These are phyloP conservation scores for Scalopus aquaticus DNA, from an alignment of 2,113 vertebrate genomes.

Conservation along the genomic window DNA sequence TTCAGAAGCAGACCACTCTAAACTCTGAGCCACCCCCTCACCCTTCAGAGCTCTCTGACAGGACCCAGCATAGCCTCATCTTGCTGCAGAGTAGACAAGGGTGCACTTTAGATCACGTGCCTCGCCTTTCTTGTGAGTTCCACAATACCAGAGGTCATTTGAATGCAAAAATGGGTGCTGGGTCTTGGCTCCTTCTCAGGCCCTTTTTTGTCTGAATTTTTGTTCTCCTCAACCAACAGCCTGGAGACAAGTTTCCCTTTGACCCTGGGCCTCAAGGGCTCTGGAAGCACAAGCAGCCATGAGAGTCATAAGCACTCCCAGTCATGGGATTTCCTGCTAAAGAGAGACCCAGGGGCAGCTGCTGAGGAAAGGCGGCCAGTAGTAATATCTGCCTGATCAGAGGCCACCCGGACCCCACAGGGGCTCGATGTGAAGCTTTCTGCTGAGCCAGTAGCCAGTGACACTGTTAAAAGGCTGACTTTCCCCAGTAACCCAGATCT, in stretches of 20 bases:
- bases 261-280: background rate
- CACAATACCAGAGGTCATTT: background rate
- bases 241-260: background rate
- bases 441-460: conserved; percentile 2
- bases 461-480: conserved; percentile 38
- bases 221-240: conserved; percentile 1
- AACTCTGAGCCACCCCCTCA: background rate
- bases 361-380: background rate
- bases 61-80: background rate
- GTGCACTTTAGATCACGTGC: background rate
- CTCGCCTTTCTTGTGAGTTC: background rate
- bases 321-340: background rate
- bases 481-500: conserved; percentile 41
- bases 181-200: conserved; percentile 38
- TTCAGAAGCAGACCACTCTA: background rate
- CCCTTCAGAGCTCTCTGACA: background rate
- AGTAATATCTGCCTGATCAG: background rate
- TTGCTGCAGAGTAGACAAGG: background rate
- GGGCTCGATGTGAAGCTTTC: background rate
- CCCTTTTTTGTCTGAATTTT: conserved; percentile 15
- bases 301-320: background rate
- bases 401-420: background rate
- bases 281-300: background rate
- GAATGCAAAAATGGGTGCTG: conserved; percentile 14
- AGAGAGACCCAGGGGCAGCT: background rate